Evolutionary conservation across 2,888 invertebrate species (phyloP).

Genomic region (Nomada fabriciana): DNA sequence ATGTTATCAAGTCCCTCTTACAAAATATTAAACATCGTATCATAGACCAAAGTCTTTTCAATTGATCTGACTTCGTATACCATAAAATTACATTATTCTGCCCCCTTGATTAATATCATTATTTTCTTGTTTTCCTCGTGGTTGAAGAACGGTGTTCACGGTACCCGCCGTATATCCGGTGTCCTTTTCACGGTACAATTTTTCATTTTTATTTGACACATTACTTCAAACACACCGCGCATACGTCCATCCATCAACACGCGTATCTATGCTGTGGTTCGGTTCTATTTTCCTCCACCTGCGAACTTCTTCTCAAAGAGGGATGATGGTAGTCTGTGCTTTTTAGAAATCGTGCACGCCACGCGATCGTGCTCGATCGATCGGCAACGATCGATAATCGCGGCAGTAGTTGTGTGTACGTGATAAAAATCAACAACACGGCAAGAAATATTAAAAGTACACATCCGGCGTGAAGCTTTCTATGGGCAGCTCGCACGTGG

Average conservation of each 20-base stretch:
- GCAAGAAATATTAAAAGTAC: conserved; percentile 41
- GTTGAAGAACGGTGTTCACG: conserved; percentile 74
- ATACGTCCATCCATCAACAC: conserved; percentile 15
- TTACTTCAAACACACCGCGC: background rate
- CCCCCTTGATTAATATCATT: conserved; percentile 53
- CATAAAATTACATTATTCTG: background rate
- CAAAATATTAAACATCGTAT: background rate
- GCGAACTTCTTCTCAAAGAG: background rate
- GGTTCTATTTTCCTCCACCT: conserved; percentile 19
- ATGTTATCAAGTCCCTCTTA: too few relatives aligned
- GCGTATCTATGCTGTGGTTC: conserved; percentile 22
- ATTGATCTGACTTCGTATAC: background rate
- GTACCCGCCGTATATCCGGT: conserved; percentile 72
- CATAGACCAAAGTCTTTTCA: background rate
- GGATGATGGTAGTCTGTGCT: conserved; percentile 19
- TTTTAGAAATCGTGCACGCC: conserved; percentile 25
- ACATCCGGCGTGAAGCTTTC: conserved; percentile 13
- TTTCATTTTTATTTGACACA: conserved; percentile 57
- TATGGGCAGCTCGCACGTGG: conserved; percentile 43
- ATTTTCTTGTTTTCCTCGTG: conserved; percentile 57
- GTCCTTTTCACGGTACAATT: conserved; percentile 73
- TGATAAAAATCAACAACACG: conserved; percentile 12
- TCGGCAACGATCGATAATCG: conserved; percentile 12
- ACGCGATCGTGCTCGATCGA: conserved; percentile 11
- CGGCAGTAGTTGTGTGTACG: background rate